These are phyloP conservation scores for Acronicta leporina DNA, from an alignment of 2,888 invertebrate genomes.

Conservation along the genomic window DNA sequence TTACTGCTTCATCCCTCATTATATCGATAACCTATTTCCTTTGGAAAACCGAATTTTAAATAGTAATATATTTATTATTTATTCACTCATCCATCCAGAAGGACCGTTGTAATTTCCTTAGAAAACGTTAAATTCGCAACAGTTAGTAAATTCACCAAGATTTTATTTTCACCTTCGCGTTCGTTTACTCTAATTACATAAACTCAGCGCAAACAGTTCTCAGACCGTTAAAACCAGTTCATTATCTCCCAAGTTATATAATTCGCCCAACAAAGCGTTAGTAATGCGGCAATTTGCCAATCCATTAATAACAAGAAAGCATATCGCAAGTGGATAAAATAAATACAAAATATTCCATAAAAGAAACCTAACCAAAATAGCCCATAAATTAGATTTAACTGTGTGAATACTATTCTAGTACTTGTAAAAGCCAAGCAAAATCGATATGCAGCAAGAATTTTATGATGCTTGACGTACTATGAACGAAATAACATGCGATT, in stretches of 20 bases:
- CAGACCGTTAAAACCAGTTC: slow-evolving; percentile 44
- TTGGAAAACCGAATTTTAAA: neutral
- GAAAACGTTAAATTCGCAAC: slow-evolving; percentile 20
- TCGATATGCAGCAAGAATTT: neutral
- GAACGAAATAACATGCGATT: neutral
- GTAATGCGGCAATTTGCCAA: slow-evolving; percentile 44
- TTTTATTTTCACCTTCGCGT: slow-evolving; percentile 14
- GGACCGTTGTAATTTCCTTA: neutral
- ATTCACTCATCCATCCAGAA: neutral
- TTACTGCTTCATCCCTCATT: neutral
- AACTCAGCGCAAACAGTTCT: slow-evolving; percentile 29
- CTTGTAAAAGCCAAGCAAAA: neutral
- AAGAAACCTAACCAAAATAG: neutral
- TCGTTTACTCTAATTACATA: slow-evolving; percentile 28
- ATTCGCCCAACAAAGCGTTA: slow-evolving; percentile 29
- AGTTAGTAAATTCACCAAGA: slow-evolving; percentile 8
- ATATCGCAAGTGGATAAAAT: slow-evolving; percentile 18
- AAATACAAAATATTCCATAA: neutral
- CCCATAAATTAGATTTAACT: neutral
- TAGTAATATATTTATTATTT: neutral
- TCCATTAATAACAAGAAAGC: slow-evolving; percentile 36
- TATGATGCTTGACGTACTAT: neutral
- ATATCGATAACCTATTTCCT: neutral
- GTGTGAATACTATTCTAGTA: neutral
- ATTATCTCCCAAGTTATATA: slow-evolving; percentile 43